Base-by-base conservation (phyloP, 30 jellyfish, hydroid and myxozoan genomes). In the Euphysa ruthae region DNA sequence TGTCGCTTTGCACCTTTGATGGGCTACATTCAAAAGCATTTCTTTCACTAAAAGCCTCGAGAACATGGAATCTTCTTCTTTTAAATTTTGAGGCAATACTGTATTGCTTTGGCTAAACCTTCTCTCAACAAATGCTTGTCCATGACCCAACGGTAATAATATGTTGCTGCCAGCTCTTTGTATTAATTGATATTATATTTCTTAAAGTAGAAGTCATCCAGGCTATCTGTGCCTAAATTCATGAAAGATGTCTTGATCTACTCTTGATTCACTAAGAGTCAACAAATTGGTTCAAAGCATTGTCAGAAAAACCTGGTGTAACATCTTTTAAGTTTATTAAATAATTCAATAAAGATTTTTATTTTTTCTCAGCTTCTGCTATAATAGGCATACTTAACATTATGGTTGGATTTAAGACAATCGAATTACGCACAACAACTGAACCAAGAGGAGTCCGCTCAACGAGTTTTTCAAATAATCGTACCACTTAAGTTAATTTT, bases 231-330 rank as follows among this genome's bases (percentile, higher is more conserved):
- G 8, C 19, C 65, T 52, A 20, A 52, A 52, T 15, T 15, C 65
- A 20, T 15, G 32, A 52, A 52, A 52, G 32, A 52, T 52, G 65
- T 52, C 65, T 52, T 10, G 65, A 52, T 52, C 8, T 10, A 20
- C 29, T 20, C 29, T 52, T 20, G 65, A 52, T 52, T 52, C 65
- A 8, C 65, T 52, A 10, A 10, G 19, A 52, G 19, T 52, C 65
- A 6, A 8, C 19, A 20, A 52, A 52, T 20, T 52, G 65, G 19
- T 10, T 15, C 7, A 52, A 6, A 10, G 65, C 65, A 8, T 52
- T 52, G 19, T 52, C 65, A 52, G 65, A 52, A 20, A 52, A 52
- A 20, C 10, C 65, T 52, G 65, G 65, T 10, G 65, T 10, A 20
- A 52, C 13, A 52, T 52, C 10, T 20, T 52, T 10, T 25, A 52